Percentiles rank a stretch among this genome's conserved stretches.
phyloP scores from a whole-genome alignment of 2,113 vertebrate genomes.

The Nansenia antarctica region DNA sequence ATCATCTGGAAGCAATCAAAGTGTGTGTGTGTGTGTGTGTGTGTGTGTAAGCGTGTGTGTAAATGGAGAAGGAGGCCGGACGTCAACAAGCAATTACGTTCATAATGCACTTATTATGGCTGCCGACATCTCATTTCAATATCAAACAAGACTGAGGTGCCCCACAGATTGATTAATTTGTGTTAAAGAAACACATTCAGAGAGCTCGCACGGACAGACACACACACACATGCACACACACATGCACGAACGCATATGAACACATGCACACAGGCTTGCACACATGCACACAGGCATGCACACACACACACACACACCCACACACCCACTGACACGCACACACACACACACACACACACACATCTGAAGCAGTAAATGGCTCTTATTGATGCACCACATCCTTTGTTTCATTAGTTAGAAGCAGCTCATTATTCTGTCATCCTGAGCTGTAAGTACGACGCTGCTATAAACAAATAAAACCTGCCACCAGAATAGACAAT shows the following conservation, averaged over 20 bases:
- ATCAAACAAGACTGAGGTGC: slow-evolving; percentile 44
- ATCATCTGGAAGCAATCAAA: slow-evolving; percentile 66
- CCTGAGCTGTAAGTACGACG: slow-evolving; percentile 39
- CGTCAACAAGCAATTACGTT: slow-evolving; percentile 62
- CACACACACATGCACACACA: too few relatives aligned
- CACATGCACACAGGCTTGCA: too few relatives aligned
- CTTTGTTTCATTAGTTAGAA: slow-evolving; percentile 72
- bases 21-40: too few relatives aligned
- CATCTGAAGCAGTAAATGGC: slow-evolving; percentile 57
- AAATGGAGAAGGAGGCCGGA: slow-evolving; percentile 2
- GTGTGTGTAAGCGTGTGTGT: not conserved
- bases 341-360: not conserved
- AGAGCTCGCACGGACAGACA: too few relatives aligned
- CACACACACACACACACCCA: too few relatives aligned
- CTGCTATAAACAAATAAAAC: slow-evolving; percentile 51
- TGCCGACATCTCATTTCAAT: slow-evolving; percentile 52
- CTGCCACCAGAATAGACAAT: too few relatives aligned
- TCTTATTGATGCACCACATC: slow-evolving; percentile 67
- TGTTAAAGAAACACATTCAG: not conserved
- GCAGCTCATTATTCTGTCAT: slow-evolving; percentile 56
- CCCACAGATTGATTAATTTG: slow-evolving; percentile 38
- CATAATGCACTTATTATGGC: slow-evolving; percentile 51
- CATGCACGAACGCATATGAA: slow-evolving; percentile 2
- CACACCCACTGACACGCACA: too few relatives aligned
- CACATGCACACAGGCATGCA: too few relatives aligned